Base-by-base conservation (phyloP, 2,888 invertebrate genomes). In the Sicus ferrugineus region DNA sequence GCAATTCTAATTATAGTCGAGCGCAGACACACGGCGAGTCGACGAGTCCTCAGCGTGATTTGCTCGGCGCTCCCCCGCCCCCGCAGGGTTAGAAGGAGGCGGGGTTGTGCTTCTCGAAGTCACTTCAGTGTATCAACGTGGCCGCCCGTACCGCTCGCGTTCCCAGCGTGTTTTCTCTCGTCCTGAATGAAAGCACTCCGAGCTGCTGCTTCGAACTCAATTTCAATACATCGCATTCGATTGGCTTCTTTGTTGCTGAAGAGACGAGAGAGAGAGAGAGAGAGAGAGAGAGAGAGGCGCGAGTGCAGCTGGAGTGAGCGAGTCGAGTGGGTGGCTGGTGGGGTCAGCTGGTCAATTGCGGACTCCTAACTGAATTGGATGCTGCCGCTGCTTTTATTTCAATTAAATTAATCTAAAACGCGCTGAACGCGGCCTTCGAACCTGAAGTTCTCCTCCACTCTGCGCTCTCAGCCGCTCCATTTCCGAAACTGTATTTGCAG, bases 1-100 rank as follows among this genome's bases (percentile, higher is more conserved):
- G 50, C 30, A 59, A 59, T 38, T 59, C 59, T 34, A 59, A 34
- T 59, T 59, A 59, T 59, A 19, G 21, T 54, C 52, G 26, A 54
- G 52, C 23, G 16, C 52, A 23, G n/a, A n/a, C n/a, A n/a, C n/a
- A n/a, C n/a, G n/a, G n/a, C n/a, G n/a, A n/a, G n/a, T n/a, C n/a
- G n/a, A n/a, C n/a, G n/a, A n/a, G n/a, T n/a, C n/a, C n/a, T n/a
- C n/a, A n/a, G n/a, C n/a, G n/a, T n/a, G n/a, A n/a, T n/a, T n/a
- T n/a, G n/a, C n/a, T n/a, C n/a, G n/a, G n/a, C n/a, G n/a, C n/a
- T n/a, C n/a, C n/a, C n/a, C n/a, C n/a, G n/a, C n/a, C n/a, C n/a
- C n/a, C n/a, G n/a, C n/a, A n/a, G n/a, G n/a, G n/a, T n/a, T n/a
- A n/a, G n/a, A n/a, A n/a, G n/a, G n/a, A n/a, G n/a, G n/a, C n/a